phyloP scores from a whole-genome alignment of 2,888 invertebrate species.

The Tromatobia lineatoria region DNA sequence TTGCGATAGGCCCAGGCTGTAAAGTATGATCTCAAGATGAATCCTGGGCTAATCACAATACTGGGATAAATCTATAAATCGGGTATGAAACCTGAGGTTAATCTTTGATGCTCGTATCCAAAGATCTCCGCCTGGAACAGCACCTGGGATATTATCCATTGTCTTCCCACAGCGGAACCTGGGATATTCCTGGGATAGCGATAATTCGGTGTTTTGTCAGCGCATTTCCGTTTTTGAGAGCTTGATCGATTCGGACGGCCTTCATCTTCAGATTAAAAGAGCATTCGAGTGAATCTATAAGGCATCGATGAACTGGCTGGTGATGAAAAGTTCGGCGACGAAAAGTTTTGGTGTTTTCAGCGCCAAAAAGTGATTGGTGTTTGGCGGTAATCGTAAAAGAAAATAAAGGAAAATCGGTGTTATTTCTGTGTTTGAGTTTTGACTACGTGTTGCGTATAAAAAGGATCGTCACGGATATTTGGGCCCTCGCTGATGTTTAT shows the following conservation, averaged over 20 bases:
- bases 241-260: background rate
- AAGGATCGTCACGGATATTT: slow-evolving; percentile 23
- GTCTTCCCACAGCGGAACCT: background rate
- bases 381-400: background rate
- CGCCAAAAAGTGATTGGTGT: slow-evolving; percentile 60
- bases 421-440: slow-evolving; percentile 44
- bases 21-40: background rate
- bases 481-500: slow-evolving; percentile 18
- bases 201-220: background rate
- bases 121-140: background rate
- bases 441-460: background rate
- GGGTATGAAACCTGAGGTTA: background rate
- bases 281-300: background rate
- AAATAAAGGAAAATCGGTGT: slow-evolving; percentile 30
- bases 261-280: background rate
- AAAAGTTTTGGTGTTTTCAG: slow-evolving; percentile 38
- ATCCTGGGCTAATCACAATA: background rate
- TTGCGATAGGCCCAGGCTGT: background rate
- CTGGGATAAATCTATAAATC: background rate
- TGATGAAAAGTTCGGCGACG: slow-evolving; percentile 35
- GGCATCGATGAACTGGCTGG: slow-evolving; percentile 34
- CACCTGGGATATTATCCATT: background rate
- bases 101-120: background rate
- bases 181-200: slow-evolving; percentile 12
- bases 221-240: background rate